These are phyloP conservation scores for Gisinianus flammeolus DNA, from an alignment of 2,888 invertebrate species.

Conservation along the genomic window DNA sequence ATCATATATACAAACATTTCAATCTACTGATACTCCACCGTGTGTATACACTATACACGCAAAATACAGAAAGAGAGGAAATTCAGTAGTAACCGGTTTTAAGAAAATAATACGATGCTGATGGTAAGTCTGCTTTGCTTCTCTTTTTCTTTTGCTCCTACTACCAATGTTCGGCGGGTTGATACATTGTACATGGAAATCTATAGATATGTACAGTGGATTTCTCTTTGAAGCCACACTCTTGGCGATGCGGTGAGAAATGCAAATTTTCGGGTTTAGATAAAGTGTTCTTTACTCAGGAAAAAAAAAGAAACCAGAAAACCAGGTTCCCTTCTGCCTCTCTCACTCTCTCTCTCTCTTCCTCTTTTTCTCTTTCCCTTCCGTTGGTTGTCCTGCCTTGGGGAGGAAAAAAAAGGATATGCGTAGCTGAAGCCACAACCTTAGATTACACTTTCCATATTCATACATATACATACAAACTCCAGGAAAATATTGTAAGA, in stretches of 20 bases:
- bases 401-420: conserved; percentile 19
- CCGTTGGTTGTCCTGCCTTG: background rate
- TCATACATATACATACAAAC: background rate
- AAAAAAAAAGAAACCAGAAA: no score
- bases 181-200: no score
- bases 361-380: conserved; percentile 3
- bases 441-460: background rate
- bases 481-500: background rate
- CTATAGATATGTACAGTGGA: no score
- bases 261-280: conserved; percentile 19
- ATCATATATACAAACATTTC: no score
- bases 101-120: conserved; percentile 1
- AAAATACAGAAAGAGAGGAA: no score
- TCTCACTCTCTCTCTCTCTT: background rate
- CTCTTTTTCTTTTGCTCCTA: background rate
- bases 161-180: no score
- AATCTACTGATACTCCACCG: no score
- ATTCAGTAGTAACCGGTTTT: background rate
- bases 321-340: background rate
- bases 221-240: background rate
- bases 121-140: background rate
- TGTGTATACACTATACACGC: no score
- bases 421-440: no score
- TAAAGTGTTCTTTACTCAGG: background rate
- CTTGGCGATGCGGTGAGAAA: conserved; percentile 18